Evolutionary conservation across 2,797 vertebrate species (phyloP), one percentile per base, ranked within the genome.

Genomic region (Agapornis canus): DNA sequence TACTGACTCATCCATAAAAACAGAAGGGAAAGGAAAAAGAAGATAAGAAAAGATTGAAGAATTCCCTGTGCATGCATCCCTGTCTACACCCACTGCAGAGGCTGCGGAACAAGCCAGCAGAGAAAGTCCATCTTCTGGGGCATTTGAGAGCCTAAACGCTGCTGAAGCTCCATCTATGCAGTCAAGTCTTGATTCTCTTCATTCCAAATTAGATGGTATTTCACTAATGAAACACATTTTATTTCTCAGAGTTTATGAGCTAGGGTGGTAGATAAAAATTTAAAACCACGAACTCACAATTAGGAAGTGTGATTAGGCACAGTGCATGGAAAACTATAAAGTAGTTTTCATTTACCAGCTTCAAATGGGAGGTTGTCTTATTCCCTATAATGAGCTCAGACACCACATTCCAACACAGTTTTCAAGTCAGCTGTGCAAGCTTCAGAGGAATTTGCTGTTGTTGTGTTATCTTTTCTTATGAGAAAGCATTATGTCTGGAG

Each of bases 391-490:
- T 65, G 77, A 87, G 49, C 65, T 88, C 60, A 95, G 71, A 71
- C 26, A 82, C 39, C 60, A 66, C 48, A 37, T 86, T 84, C 70
- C 86, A 73, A 31, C 39, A 47, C 6, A 75, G 72, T 81, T 91
- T 91, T 85, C 23, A 82, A 65, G 79, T 89, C 77, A 79, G 77
- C 60, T 89, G 17, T 26, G 52, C 49, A 72, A 49, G 48, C 40
- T 92, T 78, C 78, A 77, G 45, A 84, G 60, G 71, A 84, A 73
- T 90, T 91, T 82, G 90, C 42, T 86, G 77, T 51, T 65, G n/a
- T 51, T 65, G n/a, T 64, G 29, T 37, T 86, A 64, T 13, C 20
- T 52, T 85, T 26, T 87, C 81, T 29, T 49, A 84, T 78, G 18
- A 71, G 29, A 69, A 85, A 86, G 52, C 9, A 61, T 68, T 84